Evolutionary conservation across 2,113 vertebrate species (phyloP).

Genomic region (Ophiodon elongatus): DNA sequence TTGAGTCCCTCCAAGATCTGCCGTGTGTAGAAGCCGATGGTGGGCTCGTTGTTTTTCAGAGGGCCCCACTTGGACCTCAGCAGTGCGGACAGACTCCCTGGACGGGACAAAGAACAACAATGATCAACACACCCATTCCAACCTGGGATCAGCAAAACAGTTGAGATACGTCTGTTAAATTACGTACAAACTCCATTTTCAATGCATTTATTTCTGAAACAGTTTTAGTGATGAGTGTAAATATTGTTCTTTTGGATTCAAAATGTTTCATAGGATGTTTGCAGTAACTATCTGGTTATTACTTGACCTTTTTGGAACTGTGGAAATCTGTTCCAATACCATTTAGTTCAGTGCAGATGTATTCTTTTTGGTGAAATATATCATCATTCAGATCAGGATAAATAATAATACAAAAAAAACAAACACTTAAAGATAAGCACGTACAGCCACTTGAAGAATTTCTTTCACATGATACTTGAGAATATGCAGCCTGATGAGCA

Average conservation of each 20-base stretch:
- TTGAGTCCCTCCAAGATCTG: conserved; percentile 99
- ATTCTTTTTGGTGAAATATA: neutral
- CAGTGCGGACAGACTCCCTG: conserved; percentile 97
- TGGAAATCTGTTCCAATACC: neutral
- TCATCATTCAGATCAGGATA: neutral
- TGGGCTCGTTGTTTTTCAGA: conserved; percentile 96
- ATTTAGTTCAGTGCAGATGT: neutral
- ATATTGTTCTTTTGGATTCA: neutral
- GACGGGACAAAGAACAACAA: conserved; percentile 13
- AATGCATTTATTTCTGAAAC: neutral
- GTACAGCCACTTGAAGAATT: neutral
- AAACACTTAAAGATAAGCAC: neutral
- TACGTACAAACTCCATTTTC: neutral
- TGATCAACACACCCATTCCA: neutral
- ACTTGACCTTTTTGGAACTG: neutral
- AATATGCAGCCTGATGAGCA: neutral
- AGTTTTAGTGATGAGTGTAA: neutral
- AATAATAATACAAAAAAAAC: neutral
- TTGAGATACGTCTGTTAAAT: neutral
- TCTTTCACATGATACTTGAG: neutral
- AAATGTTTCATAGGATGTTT: neutral
- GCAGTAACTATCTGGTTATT: neutral
- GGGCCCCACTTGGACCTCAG: conserved; percentile 98
- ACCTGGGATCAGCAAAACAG: conserved; percentile 8
- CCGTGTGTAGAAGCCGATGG: conserved; percentile 98